Evolutionary conservation across 2,888 invertebrate genomes (phyloP), one percentile per base, ranked within the genome.

Genomic region (Drosophila paramelanica): DNA sequence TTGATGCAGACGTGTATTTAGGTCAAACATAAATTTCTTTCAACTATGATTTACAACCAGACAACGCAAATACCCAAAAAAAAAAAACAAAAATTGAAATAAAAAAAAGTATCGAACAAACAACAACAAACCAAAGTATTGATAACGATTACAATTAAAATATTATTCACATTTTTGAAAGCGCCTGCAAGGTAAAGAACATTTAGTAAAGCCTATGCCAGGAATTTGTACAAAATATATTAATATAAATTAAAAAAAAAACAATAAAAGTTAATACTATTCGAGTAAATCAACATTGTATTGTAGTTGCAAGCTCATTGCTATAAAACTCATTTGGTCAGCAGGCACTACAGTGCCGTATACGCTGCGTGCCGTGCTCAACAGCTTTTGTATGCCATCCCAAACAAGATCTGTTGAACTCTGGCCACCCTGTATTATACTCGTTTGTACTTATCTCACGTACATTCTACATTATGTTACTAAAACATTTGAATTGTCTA

Each of bases 1-100:
- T 73, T 79, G 73, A 77, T 77, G 72, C 77, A 76, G 81, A 89
- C 74, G 68, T 79, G 77, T 89, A 89, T 88, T 85, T 89, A 89
- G 88, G 89, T 65, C 51, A 59, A 80, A 50, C 73, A 76, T 76
- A 55, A 73, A 82, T 75, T 75, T 79, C 60, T 80, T 74, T 72
- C 58, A 64, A 67, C 81, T 81, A 64, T 77, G 59, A 77, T 77
- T 77, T 83, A 39, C 27, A 77, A 70, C 46, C 38, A 59, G 64
- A 55, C 61, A 59, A 51, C 20, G 41, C 11, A 50, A 74, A 56
- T 60, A 50, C 27, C 20, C 36, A 20, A 46, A 36, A 59, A 14
- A 46, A 23, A 25, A 43, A 38, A 41, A 36, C 23, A 31, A 43
- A 17, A 17, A 17, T 1, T 17, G 17, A 17, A 56, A 41, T 23